A percentile compares a stretch with the other conserved stretches of the same genome.
These are phyloP conservation scores for Baccha elongata DNA, from an alignment of 2,888 invertebrate species.

Conservation along the genomic window DNA sequence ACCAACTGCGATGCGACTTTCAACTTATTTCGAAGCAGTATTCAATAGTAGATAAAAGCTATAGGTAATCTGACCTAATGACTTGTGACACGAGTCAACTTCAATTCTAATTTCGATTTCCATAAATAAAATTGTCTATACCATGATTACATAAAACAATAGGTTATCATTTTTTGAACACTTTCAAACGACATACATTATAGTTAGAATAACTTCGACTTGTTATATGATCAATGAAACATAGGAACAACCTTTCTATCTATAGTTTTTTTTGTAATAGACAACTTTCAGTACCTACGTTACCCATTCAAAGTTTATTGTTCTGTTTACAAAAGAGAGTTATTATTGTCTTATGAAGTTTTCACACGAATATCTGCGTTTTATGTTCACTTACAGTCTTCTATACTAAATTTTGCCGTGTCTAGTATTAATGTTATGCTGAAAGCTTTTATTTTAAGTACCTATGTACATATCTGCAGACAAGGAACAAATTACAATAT, in stretches of 20 bases:
- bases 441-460: background rate
- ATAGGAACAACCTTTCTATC: background rate
- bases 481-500: constrained; percentile 2
- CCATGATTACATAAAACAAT: too few species aligned
- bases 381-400: constrained; percentile 13
- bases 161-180: background rate
- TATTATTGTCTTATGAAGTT: constrained; percentile 33
- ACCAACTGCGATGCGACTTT: too few species aligned
- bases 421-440: constrained; percentile 29
- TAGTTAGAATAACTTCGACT: too few species aligned
- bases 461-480: background rate
- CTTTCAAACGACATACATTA: background rate
- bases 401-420: constrained; percentile 13
- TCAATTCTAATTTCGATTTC: background rate
- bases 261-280: background rate
- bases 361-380: constrained; percentile 29
- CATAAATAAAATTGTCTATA: too few species aligned
- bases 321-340: background rate
- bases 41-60: too few species aligned
- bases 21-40: too few species aligned
- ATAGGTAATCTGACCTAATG: too few species aligned
- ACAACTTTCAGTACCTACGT: background rate
- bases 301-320: constrained; percentile 1
- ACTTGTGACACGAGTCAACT: background rate
- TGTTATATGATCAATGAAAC: background rate